Evolutionary conservation across 1,140 invertebrate species (phyloP).

Genomic region (Cydia splendana): DNA sequence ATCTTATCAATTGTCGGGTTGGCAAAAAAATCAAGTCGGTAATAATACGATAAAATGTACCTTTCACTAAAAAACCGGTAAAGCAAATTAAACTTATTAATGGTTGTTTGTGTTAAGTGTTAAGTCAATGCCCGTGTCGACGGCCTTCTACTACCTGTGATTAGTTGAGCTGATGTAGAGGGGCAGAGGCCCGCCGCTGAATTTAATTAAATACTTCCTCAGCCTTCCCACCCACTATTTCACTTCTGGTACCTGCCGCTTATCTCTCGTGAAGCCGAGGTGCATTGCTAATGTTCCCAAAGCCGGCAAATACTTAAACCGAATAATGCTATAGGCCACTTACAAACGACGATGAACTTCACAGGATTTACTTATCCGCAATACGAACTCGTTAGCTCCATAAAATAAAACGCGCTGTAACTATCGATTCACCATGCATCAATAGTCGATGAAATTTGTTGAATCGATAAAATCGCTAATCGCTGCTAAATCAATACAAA

Average conservation of each 20-base stretch:
- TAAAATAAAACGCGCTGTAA: too few species aligned
- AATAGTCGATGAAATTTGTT: too few species aligned
- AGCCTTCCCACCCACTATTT: conserved; percentile 63
- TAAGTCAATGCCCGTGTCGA: conserved; percentile 49
- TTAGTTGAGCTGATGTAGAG: conserved; percentile 67
- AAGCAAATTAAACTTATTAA: background rate
- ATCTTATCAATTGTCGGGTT: too few species aligned
- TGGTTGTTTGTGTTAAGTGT: background rate
- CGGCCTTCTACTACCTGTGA: conserved; percentile 60
- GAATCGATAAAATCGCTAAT: too few species aligned
- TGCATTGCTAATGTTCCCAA: conserved; percentile 41
- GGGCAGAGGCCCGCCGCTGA: conserved; percentile 52
- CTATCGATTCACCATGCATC: too few species aligned
- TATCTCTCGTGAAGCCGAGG: conserved; percentile 44
- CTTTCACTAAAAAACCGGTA: background rate
- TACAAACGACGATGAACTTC: background rate
- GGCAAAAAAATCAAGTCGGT: too few species aligned
- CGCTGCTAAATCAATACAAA: too few species aligned
- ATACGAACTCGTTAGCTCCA: too few species aligned
- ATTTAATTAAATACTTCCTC: conserved; percentile 78
- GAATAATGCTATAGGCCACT: background rate
- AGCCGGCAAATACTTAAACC: conserved; percentile 32
- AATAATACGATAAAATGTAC: background rate
- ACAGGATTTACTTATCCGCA: too few species aligned
- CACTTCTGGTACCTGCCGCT: conserved; percentile 51